Evolutionary conservation across 2,113 vertebrate genomes (phyloP).

Genomic region (Sterna hirundo): DNA sequence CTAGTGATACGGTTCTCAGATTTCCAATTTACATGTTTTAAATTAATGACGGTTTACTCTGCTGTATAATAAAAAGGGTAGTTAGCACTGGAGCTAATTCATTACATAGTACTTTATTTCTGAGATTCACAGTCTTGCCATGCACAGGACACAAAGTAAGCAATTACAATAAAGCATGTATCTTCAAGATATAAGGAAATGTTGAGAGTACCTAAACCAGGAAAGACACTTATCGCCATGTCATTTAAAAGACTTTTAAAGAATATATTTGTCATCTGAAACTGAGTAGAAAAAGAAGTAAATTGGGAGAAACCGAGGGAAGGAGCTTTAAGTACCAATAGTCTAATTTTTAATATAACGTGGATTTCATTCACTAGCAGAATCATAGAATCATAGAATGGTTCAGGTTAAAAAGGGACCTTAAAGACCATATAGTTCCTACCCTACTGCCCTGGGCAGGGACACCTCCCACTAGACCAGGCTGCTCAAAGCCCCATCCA

Average conservation of each 20-base stretch:
- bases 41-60: constrained; percentile 69
- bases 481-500: not conserved
- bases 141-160: constrained; percentile 29
- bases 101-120: constrained; percentile 26
- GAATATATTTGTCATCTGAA: not conserved
- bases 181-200: not conserved
- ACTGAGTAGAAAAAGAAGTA: not conserved
- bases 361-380: not conserved
- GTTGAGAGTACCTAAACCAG: not conserved
- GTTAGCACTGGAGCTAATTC: constrained; percentile 58
- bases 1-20: not conserved
- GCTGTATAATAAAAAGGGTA: constrained; percentile 40
- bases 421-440: not conserved
- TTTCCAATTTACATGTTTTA: constrained; percentile 68
- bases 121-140: constrained; percentile 19
- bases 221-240: not conserved
- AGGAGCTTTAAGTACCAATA: not conserved
- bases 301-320: not conserved
- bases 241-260: not conserved
- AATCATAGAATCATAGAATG: not conserved
- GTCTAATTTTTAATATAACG: not conserved
- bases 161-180: constrained; percentile 22
- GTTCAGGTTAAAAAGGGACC: not conserved
- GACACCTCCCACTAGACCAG: not conserved
- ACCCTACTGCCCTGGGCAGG: not conserved